Evolutionary conservation across 2,113 vertebrate species (phyloP), one percentile per base, ranked within the genome.

Genomic region (Kryptolebias marmoratus): DNA sequence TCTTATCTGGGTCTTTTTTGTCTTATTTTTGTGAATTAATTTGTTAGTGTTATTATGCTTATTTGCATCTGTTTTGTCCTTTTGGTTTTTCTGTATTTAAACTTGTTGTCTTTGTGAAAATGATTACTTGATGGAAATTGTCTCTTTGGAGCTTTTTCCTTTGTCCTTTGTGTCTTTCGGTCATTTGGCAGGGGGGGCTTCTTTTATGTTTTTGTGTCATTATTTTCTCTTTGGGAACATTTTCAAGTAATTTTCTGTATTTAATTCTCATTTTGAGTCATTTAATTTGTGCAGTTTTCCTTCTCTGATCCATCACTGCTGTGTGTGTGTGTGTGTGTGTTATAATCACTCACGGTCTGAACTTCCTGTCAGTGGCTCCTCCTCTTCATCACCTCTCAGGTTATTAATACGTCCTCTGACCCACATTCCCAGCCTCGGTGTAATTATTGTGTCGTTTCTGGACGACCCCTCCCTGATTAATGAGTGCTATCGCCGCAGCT

Each of bases 401-500:
- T 66, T 79, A 76, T 83, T 79, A 84, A 70, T 70, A 62, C 71
- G 4, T 0, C 8, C 64, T 42, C 48, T 31, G 54, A 81, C 76
- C 69, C 71, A 71, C 44, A 58, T 71, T 80, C 72, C 52, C 74
- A 27, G 71, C 57, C 3, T 36, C 3, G 78, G 22, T 75, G 72
- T 82, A 64, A 86, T 80, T 69, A 82, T 80, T 64, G 74, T 80
- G 74, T 89, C 83, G 63, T 68, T 82, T 57, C n/a, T 10, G 77
- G 77, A 78, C 14, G 49, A 71, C 74, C 75, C 64, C 56, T 47
- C 68, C 58, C 68, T 86, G 86, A 90, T 90, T 85, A 86, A 85
- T 85, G 79, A 72, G 69, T 39, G 58, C 30, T 61, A 80, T 83
- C 60, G 22, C 64, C 32, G 67, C 70, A 68, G 73, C 65, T 70